Evolutionary conservation across 2,888 invertebrate species (phyloP), one percentile per base, ranked within the genome.

Genomic region (Hyposoter dolosus): DNA sequence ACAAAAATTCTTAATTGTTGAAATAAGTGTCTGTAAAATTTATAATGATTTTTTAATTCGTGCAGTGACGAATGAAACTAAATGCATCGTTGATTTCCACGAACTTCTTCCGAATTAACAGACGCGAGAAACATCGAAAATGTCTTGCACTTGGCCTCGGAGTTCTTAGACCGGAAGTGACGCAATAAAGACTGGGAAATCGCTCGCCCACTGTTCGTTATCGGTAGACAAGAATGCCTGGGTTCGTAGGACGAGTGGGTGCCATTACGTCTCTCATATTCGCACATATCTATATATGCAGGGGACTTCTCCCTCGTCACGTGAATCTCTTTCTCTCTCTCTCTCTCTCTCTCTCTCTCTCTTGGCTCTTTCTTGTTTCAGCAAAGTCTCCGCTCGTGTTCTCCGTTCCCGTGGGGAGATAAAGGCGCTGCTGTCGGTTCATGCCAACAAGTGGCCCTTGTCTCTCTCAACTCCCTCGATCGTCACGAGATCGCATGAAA

Each of bases 401-500:
- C 66, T 71, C 71, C 40, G 72, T 80, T 17, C 35, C 19, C 63
- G 40, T 77, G 47, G 71, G 50, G 75, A 75, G 79, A 85, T 83
- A 83, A 85, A 79, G 71, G 76, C 65, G 78, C 66, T 75, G 75
- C 68, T 77, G 79, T 81, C 71, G 79, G 66, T 77, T 83, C 74
- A 66, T 71, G 83, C 83, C 88, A 88, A 88, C 87, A 88, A 88
- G 88, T 88, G 88, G 88, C 84, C 86, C 87, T 88, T 87, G 78
- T 88, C 78, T 85, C 78, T 85, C 82, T 69, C 83, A 23, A 32
- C 66, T 53, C 53, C 77, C 82, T 82, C 82, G 82, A 84, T 88
- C 86, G 84, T 86, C 82, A 50, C 17, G 63, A 65, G n/a, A 75
- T 75, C 75, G 28, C 60, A 32, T 28, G 45, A 15, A 63, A 60